These are phyloP conservation scores for Philopotamus ludificatus DNA, from an alignment of 1,140 invertebrate species.

Conservation along the genomic window DNA sequence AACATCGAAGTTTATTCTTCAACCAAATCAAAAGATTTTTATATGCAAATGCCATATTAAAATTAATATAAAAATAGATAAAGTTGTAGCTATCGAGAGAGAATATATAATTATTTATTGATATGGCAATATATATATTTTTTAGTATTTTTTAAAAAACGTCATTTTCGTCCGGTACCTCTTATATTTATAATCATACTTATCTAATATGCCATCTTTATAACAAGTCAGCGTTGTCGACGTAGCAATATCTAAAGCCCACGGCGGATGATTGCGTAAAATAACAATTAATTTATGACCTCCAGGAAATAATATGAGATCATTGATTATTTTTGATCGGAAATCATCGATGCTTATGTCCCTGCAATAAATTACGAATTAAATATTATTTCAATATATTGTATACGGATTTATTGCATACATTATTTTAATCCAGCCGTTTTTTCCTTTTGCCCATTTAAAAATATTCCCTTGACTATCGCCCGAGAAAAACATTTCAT, in stretches of 20 bases:
- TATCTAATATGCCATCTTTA: constrained; percentile 25
- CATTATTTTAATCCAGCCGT: constrained; percentile 40
- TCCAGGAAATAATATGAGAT: constrained; percentile 44
- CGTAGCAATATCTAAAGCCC: constrained; percentile 41
- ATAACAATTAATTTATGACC: constrained; percentile 43
- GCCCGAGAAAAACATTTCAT: constrained; percentile 41
- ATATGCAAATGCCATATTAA: too few relatives aligned
- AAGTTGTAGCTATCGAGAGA: too few relatives aligned
- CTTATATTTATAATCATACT: constrained; percentile 9
- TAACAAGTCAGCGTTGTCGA: constrained; percentile 26
- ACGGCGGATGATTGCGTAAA: constrained; percentile 43
- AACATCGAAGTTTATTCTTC: too few relatives aligned
- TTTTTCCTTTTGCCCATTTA: constrained; percentile 42
- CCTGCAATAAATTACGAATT: constrained; percentile 33
- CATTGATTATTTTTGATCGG: constrained; percentile 43
- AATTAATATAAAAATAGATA: constrained; percentile 10
- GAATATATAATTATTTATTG: too few relatives aligned
- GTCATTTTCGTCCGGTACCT: too few relatives aligned
- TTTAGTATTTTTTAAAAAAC: constrained; percentile 9
- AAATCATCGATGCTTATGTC: constrained; percentile 42
- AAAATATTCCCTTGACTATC: constrained; percentile 44
- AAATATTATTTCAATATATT: constrained; percentile 1
- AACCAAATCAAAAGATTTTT: too few relatives aligned
- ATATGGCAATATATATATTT: background rate
- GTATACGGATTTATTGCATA: too few relatives aligned